Base-by-base conservation (phyloP, 2,888 invertebrate genomes). In the Eristalinus sepulchralis region DNA sequence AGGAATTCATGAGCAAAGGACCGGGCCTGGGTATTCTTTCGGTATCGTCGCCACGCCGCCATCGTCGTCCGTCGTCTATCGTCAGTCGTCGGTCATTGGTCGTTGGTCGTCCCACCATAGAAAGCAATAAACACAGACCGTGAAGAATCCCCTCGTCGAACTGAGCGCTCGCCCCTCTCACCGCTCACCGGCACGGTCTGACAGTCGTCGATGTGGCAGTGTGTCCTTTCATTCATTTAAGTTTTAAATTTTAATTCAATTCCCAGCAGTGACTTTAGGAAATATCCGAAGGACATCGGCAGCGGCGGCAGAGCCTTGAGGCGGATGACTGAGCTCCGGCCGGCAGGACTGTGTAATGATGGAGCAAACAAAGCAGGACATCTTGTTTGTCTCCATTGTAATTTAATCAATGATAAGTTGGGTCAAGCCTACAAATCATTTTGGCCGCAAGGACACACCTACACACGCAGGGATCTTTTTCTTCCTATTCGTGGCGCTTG, bases 341-440 rank as follows among this genome's bases (percentile, higher is more conserved):
- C 31, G 57, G 67, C 33, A 62, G 60, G 39, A 31, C 77, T 81
- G 76, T 77, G 71, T 73, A 78, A 82, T 78, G 82, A 78, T 78
- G 83, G 75, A 79, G 67, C 86, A 82, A 86, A 86, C 86, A 86
- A 86, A 82, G 78, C 78, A 83, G 83, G 86, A 86, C 86, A 86
- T 86, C 86, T 86, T 86, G 86, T 86, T 86, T 79, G 75, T 73
- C 83, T 78, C 57, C 70, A 71, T 82, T 83, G 83, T 87, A 87
- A 87, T 87, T 79, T 87, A 87, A 87, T 87, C 87, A 87, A 83
- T 87, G 87, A 87, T 87, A 83, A 83, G 83, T 76, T 87, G 72
- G 87, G 87, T 87, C 87, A 83, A 87, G 87, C 87, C 83, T 76
- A 87, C 87, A 87, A 87, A 83, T 87, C 87, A 87, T 83, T 82